Percentiles rank a stretch among this genome's conserved stretches.
These are phyloP conservation scores for Clamator glandarius DNA, from an alignment of 2,797 vertebrate genomes.

Conservation along the genomic window DNA sequence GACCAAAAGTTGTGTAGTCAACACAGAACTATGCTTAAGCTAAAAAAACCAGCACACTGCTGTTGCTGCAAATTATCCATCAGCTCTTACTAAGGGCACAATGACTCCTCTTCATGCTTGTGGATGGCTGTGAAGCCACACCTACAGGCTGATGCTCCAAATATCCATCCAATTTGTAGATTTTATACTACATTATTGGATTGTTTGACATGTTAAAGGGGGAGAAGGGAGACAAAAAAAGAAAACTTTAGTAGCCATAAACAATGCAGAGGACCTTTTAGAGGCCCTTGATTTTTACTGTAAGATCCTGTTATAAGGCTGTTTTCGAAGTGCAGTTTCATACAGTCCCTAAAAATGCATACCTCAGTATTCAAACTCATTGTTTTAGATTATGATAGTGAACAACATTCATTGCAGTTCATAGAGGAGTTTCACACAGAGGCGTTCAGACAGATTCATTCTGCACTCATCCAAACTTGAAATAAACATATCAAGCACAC, in stretches of 20 bases:
- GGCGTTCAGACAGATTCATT: background rate
- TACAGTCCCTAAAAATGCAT: background rate
- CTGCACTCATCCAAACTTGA: constrained; percentile 1
- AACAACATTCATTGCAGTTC: background rate
- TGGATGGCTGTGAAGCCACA: background rate
- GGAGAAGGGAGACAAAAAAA: too few species aligned
- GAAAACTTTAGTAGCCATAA: background rate
- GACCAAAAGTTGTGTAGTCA: background rate
- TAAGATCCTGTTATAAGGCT: background rate
- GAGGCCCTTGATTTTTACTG: background rate
- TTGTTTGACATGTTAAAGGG: background rate
- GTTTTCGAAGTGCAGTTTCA: background rate
- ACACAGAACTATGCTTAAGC: background rate
- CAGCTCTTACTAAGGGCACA: background rate
- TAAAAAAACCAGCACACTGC: background rate
- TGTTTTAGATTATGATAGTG: background rate
- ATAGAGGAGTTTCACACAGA: background rate
- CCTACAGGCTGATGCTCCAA: background rate
- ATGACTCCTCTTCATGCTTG: background rate
- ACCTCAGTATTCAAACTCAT: background rate
- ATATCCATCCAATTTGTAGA: too few species aligned
- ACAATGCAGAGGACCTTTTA: background rate
- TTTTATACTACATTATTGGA: background rate
- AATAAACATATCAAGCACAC: constrained; percentile 8
- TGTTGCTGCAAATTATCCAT: background rate